phyloP scores from a whole-genome alignment of 2,113 vertebrate species.

The Ondatra zibethicus region DNA sequence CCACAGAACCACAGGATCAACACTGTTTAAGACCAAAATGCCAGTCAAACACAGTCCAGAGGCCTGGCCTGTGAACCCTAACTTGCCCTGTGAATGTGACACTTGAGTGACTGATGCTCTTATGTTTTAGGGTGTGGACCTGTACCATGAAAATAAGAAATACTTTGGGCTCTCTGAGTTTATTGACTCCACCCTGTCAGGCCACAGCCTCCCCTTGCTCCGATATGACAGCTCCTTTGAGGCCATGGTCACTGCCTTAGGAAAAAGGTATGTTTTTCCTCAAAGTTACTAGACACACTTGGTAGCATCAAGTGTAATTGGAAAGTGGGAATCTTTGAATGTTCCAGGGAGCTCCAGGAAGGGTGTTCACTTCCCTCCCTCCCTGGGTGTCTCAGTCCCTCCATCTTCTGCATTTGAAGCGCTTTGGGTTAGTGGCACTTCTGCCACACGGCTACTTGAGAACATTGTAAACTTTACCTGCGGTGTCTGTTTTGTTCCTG shows the following conservation, averaged over 20 bases:
- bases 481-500: background rate
- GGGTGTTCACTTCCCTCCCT: background rate
- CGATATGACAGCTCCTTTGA: constrained; percentile 97
- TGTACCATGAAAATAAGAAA: constrained; percentile 94
- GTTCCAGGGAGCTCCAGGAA: background rate
- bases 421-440: background rate
- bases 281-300: background rate
- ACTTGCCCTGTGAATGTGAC: accelerated
- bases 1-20: background rate
- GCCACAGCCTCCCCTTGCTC: constrained; percentile 94
- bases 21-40: background rate
- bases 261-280: constrained; percentile 90
- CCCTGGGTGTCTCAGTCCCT: background rate
- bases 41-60: accelerated
- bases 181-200: constrained; percentile 94
- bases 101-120: background rate
- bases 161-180: constrained; percentile 97
- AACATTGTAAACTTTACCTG: background rate
- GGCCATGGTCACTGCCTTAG: constrained; percentile 94
- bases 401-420: background rate
- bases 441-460: too few relatives aligned
- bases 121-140: constrained; percentile 90
- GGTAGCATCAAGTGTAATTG: accelerated
- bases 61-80: accelerated
- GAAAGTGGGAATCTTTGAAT: background rate